phyloP scores from a whole-genome alignment of 2,888 invertebrate genomes.

The Hirudinaria manillensis region DNA sequence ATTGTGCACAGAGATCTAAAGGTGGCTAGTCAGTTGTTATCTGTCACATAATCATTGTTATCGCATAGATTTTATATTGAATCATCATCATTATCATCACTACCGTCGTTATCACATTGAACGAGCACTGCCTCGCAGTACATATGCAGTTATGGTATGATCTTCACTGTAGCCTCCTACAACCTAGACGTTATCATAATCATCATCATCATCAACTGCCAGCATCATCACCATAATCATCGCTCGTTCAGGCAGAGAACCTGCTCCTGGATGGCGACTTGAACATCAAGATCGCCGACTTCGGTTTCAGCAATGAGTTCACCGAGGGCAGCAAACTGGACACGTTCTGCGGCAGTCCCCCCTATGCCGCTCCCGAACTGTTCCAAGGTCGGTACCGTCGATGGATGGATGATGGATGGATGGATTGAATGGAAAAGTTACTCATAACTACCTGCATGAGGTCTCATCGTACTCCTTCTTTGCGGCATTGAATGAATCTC shows the following conservation, averaged over 20 bases:
- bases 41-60: not conserved
- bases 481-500: too few relatives aligned
- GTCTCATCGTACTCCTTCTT: too few relatives aligned
- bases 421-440: not conserved
- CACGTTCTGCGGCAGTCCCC: constrained; percentile 89
- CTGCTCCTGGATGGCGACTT: constrained; percentile 96
- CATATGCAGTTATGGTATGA: too few relatives aligned
- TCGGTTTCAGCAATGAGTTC: constrained; percentile 98
- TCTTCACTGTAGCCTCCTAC: not conserved
- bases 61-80: too few relatives aligned
- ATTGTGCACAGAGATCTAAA: constrained; percentile 86
- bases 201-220: constrained; percentile 21
- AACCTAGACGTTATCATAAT: constrained; percentile 10
- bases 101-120: too few relatives aligned
- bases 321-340: constrained; percentile 96
- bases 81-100: too few relatives aligned
- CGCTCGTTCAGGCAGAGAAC: constrained; percentile 78
- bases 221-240: constrained; percentile 18
- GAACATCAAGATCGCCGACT: constrained; percentile 99
- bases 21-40: constrained; percentile 55
- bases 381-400: constrained; percentile 72
- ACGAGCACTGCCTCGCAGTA: too few relatives aligned
- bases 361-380: constrained; percentile 82
- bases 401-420: not conserved
- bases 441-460: too few relatives aligned